Evolutionary conservation across 37 sponge, comb jelly and placozoan species (phyloP).

Genomic region (Eunapius fragilis): DNA sequence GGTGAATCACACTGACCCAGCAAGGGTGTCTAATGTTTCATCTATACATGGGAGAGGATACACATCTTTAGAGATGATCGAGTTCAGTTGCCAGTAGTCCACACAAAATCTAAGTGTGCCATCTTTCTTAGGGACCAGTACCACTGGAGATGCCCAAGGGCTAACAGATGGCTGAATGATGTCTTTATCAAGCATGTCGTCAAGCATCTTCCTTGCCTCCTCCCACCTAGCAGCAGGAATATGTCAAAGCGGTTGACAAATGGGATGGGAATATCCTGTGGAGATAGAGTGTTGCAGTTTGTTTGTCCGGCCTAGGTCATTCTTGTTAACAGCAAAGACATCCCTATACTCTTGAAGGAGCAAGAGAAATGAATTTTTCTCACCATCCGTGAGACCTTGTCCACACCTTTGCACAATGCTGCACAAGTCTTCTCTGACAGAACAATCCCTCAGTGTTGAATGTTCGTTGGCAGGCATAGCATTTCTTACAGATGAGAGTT

Average conservation of each 20-base stretch:
- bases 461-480: background rate
- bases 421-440: too few species aligned
- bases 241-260: background rate
- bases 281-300: slow-evolving; percentile 2
- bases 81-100: slow-evolving; percentile 26
- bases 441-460: background rate
- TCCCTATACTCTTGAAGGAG: background rate
- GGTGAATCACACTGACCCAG: slow-evolving; percentile 27
- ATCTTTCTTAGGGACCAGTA: background rate
- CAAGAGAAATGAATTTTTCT: slow-evolving; percentile 5
- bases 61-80: slow-evolving; percentile 12
- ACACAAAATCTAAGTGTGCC: slow-evolving; percentile 15
- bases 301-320: slow-evolving; percentile 7
- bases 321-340: background rate
- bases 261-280: slow-evolving; percentile 14
- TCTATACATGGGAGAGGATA: slow-evolving; percentile 32
- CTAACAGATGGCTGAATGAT: slow-evolving; percentile 22
- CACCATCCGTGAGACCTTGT: background rate
- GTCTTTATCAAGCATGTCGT: slow-evolving; percentile 9
- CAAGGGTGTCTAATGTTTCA: slow-evolving; percentile 8
- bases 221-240: slow-evolving; percentile 1
- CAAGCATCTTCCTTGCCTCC: slow-evolving; percentile 17
- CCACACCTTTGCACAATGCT: too few species aligned
- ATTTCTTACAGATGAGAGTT: background rate
- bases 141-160: slow-evolving; percentile 6